These are phyloP conservation scores for Drosophila falleni DNA, from an alignment of 2,888 invertebrate species.

Conservation along the genomic window DNA sequence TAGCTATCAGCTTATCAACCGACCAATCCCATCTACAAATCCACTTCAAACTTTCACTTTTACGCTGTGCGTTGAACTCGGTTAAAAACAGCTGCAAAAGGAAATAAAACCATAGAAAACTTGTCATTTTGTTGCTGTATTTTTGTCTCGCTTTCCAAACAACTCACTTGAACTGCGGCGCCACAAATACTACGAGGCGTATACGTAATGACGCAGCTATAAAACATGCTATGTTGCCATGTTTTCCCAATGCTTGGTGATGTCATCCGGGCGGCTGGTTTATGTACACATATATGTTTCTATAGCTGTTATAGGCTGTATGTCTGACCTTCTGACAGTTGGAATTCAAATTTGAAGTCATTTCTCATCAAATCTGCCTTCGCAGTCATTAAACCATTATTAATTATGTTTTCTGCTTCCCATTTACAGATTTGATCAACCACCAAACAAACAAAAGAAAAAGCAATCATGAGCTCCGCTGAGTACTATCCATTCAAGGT, in stretches of 20 bases:
- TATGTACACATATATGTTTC: constrained; percentile 8
- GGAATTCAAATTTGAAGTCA: constrained; percentile 18
- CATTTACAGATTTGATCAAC: constrained; percentile 62
- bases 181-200: constrained; percentile 56
- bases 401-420: constrained; percentile 44
- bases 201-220: constrained; percentile 48
- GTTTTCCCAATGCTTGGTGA: constrained; percentile 36
- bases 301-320: constrained; percentile 15
- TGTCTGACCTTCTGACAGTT: constrained; percentile 43
- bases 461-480: constrained; percentile 89
- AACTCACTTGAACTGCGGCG: constrained; percentile 37
- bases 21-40: constrained; percentile 20
- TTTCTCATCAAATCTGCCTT: constrained; percentile 7
- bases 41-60: constrained; percentile 61
- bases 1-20: constrained; percentile 25
- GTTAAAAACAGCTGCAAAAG: constrained; percentile 22
- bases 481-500: constrained; percentile 96
- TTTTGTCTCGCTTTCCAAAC: constrained; percentile 11
- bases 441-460: constrained; percentile 85
- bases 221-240: constrained; percentile 40
- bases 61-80: constrained; percentile 59
- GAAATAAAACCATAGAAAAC: constrained; percentile 16
- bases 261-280: constrained; percentile 58
- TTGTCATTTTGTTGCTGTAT: constrained; percentile 11
- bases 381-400: constrained; percentile 34